Evolutionary conservation across 2,888 invertebrate genomes (phyloP), one percentile per base, ranked within the genome.

Genomic region (Podotricha telesiphe): DNA sequence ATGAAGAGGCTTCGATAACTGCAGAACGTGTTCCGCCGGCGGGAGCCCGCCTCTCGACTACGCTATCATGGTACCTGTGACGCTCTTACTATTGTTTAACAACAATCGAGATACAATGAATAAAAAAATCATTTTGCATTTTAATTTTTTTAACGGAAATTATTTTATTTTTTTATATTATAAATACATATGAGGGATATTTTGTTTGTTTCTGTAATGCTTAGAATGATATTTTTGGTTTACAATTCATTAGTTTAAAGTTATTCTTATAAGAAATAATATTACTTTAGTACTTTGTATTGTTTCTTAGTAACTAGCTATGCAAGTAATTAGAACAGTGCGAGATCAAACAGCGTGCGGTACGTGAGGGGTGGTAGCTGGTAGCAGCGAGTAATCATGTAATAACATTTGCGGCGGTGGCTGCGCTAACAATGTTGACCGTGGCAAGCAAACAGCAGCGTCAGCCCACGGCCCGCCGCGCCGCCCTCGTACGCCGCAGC

Each of bases 361-460:
- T 84, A 86, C 84, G 86, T 87, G 89, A 86, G 81, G 82, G 82
- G 76, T 78, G 79, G 77, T 84, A 82, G 83, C 82, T 48, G 66
- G 69, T 47, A 55, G 45, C 48, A 50, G 45, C 48, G 55, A 62
- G 72, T 86, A 89, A 91, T 89, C 88, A 88, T 87, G 85, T 90
- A 88, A 91, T 89, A 88, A 87, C 88, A 87, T 89, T 89, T 86
- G 85, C 79, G 75, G 76, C 81, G 45, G 67, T 69, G 74, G 72
- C 71, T 71, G 71, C 78, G 80, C 90, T 93, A 93, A 93, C 92
- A 91, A 93, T 93, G 92, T 93, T 92, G 92, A 92, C 91, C 87
- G 83, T 82, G 82, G 80, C 72, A 80, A 75, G 83, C 88, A 91
- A 91, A 91, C 91, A 91, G 80, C 79, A 81, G 77, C 77, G 88